Conservation (phyloP, 2,113 vertebrate genomes). For the Nycticryphes semicollaris region DNA sequence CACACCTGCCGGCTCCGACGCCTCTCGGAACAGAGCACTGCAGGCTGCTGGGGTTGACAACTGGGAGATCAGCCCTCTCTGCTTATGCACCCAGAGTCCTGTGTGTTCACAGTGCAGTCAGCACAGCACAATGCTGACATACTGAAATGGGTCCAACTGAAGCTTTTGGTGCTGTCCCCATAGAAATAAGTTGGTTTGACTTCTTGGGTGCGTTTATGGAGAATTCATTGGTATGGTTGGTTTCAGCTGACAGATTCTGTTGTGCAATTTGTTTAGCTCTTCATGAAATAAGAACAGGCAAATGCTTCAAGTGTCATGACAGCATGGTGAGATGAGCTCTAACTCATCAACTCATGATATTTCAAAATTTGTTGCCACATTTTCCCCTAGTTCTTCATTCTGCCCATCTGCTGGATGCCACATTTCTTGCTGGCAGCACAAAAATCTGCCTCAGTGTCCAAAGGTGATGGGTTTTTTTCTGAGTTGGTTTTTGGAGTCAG, state of each 20-base stretch:
- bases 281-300: not conserved
- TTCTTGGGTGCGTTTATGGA: not conserved
- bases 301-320: not conserved
- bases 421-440: not conserved
- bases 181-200: not conserved
- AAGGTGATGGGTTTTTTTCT: not conserved
- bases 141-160: not conserved
- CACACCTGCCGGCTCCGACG: not conserved
- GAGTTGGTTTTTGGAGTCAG: not conserved
- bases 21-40: not conserved
- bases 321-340: not conserved
- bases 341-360: not conserved
- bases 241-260: not conserved
- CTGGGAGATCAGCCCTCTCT: not conserved
- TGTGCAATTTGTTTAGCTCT: not conserved
- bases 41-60: not conserved
- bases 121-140: not conserved
- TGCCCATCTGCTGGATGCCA: not conserved
- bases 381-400: not conserved
- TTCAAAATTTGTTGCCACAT: slow-evolving; percentile 9
- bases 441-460: not conserved
- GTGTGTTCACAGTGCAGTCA: not conserved
- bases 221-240: not conserved
- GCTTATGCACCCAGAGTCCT: not conserved
- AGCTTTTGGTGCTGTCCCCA: not conserved